phyloP scores from a whole-genome alignment of 2,888 invertebrate species.

The Nasonovia ribisnigri region DNA sequence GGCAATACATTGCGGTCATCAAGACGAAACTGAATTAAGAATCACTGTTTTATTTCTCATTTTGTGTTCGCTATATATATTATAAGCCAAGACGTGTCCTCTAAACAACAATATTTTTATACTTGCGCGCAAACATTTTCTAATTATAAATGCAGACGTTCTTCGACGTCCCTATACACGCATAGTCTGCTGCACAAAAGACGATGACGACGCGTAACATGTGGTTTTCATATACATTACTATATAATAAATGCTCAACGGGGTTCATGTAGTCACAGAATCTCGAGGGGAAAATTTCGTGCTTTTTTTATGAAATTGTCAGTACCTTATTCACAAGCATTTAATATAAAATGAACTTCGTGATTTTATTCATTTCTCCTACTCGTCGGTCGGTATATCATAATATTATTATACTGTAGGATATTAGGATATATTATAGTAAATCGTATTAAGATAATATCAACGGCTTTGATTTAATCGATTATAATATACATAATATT shows the following conservation, averaged over 20 bases:
- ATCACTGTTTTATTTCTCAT: slow-evolving; percentile 10
- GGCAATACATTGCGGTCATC: neutral
- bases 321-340: neutral
- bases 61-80: neutral
- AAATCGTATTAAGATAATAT: neutral
- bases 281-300: neutral
- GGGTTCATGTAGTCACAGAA: neutral
- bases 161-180: neutral
- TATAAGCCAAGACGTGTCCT: neutral
- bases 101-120: slow-evolving; percentile 39
- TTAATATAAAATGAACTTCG: neutral
- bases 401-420: neutral
- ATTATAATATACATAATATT: neutral
- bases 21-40: neutral
- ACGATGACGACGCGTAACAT: neutral
- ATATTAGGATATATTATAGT: neutral
- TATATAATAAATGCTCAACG: neutral
- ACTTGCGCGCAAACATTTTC: slow-evolving; percentile 14
- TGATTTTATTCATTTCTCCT: neutral
- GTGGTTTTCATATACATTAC: neutral
- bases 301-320: neutral
- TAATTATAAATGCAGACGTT: slow-evolving; percentile 31
- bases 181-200: neutral
- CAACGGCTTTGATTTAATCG: neutral
- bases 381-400: neutral